Percentiles rank a stretch among this genome's conserved stretches.
Conservation (phyloP, 2,113 vertebrate species). For the Ictalurus furcatus region DNA sequence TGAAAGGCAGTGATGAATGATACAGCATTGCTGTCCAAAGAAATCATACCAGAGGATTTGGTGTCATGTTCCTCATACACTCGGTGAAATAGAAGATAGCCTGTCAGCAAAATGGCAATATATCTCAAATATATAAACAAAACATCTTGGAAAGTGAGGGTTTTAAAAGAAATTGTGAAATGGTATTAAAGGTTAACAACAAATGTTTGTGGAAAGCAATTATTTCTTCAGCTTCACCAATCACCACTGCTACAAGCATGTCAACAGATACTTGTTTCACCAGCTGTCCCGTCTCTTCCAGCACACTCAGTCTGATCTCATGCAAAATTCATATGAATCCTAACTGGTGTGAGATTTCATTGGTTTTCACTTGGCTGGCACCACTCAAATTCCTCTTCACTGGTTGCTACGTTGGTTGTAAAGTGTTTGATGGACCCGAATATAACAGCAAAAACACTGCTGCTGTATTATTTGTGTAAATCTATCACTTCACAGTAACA, state of each 20-base stretch:
- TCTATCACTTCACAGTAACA: background rate
- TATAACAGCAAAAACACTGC: background rate
- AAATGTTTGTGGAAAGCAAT: background rate
- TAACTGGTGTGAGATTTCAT: background rate
- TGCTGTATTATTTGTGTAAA: background rate
- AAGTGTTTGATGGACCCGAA: constrained; percentile 1
- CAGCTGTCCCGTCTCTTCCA: background rate
- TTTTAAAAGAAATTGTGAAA: background rate
- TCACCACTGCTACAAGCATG: background rate
- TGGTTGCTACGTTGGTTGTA: background rate
- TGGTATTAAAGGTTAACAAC: background rate
- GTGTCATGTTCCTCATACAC: background rate
- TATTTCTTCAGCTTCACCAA: background rate
- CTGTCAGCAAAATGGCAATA: background rate
- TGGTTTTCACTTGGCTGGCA: background rate
- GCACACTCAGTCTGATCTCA: constrained; percentile 10
- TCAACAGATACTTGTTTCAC: background rate
- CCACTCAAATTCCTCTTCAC: constrained; percentile 3
- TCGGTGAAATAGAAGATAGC: background rate
- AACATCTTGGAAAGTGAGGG: background rate
- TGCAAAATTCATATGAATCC: constrained; percentile 15
- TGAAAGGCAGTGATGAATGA: background rate
- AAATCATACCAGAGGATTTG: constrained; percentile 17
- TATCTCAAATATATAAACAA: background rate
- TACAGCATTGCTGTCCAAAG: background rate